A percentile compares a stretch with the other conserved stretches of the same genome.
Conservation (phyloP, 1,140 invertebrate genomes). For the Episyrphus balteatus region DNA sequence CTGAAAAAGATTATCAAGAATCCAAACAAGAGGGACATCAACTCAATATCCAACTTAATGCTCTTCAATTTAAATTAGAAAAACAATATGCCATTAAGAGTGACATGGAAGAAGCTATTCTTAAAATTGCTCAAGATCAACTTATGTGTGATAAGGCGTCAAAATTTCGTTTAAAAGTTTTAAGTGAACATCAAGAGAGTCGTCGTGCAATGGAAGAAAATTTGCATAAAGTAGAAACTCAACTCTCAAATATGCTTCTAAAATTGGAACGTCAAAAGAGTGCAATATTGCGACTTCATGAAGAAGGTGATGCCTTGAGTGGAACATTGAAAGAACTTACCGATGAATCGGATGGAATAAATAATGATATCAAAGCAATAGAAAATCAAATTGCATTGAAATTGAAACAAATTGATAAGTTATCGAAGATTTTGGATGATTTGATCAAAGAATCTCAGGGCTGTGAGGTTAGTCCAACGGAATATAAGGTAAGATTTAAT, state of each 20-base stretch:
- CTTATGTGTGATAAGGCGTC: slow-evolving; percentile 54
- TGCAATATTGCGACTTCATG: slow-evolving; percentile 10
- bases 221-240: slow-evolving; percentile 50
- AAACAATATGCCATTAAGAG: slow-evolving; percentile 43
- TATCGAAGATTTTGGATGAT: slow-evolving; percentile 16
- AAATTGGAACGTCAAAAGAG: slow-evolving; percentile 47
- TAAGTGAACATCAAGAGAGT: slow-evolving; percentile 37
- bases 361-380: slow-evolving; percentile 16
- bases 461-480: slow-evolving; percentile 38
- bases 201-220: slow-evolving; percentile 44
- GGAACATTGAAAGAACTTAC: slow-evolving; percentile 12
- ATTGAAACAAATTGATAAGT: slow-evolving; percentile 24
- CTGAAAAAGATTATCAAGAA: slow-evolving; percentile 45
- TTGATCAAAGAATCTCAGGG: slow-evolving; percentile 18
- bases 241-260: slow-evolving; percentile 46
- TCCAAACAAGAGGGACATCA: slow-evolving; percentile 31
- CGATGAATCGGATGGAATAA: slow-evolving; percentile 8
- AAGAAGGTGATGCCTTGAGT: slow-evolving; percentile 13
- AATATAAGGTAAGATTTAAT: slow-evolving; percentile 41
- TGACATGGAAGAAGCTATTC: slow-evolving; percentile 49
- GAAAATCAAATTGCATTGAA: slow-evolving; percentile 27
- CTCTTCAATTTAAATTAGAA: slow-evolving; percentile 37
- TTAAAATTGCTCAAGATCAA: slow-evolving; percentile 53
- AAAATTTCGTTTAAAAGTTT: slow-evolving; percentile 39
- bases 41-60: slow-evolving; percentile 18